A percentile compares a stretch with the other conserved stretches of the same genome.
These are phyloP conservation scores for Pachypsylla venusta DNA, from an alignment of 1,140 invertebrate genomes.

Conservation along the genomic window DNA sequence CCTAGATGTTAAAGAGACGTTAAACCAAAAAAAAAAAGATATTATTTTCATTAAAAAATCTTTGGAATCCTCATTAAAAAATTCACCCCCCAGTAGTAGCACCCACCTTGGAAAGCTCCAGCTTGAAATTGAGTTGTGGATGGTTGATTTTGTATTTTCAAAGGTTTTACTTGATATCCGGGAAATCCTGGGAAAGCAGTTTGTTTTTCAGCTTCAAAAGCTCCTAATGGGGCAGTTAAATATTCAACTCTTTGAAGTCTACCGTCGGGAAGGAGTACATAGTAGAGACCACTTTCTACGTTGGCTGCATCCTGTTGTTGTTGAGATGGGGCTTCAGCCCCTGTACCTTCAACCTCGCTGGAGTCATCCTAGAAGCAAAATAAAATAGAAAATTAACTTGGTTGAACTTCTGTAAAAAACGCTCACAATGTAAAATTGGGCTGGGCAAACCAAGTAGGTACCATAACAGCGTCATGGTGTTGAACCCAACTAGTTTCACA, in stretches of 20 bases:
- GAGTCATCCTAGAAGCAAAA: background rate
- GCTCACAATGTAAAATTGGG: no score
- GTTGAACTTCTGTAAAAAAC: no score
- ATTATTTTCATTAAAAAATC: no score
- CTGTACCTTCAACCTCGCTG: background rate
- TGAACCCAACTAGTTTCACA: no score
- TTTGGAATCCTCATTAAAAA: no score
- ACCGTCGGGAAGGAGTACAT: constrained; percentile 57
- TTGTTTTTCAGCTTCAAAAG: background rate
- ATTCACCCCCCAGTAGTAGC: no score
- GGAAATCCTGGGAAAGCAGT: background rate
- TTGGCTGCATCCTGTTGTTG: background rate
- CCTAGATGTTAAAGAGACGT: no score
- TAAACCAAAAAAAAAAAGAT: no score
- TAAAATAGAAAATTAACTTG: no score
- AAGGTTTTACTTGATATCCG: background rate
- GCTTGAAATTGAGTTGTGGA: background rate
- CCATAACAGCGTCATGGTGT: no score
- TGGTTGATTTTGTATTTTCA: background rate
- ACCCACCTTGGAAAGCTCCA: constrained; percentile 4
- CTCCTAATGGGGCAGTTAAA: constrained; percentile 21
- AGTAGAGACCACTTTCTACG: constrained; percentile 42
- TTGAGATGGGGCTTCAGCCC: background rate
- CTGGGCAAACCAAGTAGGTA: no score
- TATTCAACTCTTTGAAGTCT: constrained; percentile 45